Evolutionary conservation across 2,797 vertebrate genomes (phyloP), one percentile per base, ranked within the genome.

Genomic region (Eurystomus glaucurus): DNA sequence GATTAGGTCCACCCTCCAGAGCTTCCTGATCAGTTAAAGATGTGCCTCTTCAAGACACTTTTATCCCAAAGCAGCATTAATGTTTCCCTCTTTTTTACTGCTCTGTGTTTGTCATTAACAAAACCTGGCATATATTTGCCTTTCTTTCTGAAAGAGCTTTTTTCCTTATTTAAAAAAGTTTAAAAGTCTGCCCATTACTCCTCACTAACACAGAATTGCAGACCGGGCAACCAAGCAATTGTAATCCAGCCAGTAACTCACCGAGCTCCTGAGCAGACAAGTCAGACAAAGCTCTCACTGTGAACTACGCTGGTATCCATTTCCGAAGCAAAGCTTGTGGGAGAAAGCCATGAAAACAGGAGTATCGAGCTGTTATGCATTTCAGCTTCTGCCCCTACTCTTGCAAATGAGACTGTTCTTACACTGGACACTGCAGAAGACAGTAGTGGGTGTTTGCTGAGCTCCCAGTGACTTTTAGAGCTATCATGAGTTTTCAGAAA

Each of bases 1-100:
- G 54, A 85, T 70, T 55, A 92, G 82, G 64, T 52, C 23, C 11
- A 86, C 70, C 62, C 18, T 16, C 35, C 48, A 88, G 83, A 96
- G 71, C 52, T 84, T 69, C 65, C 60, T 93, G 71, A 95, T 96
- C 88, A 92, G 65, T 90, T 95, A 95, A 95, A 96, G 69, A 93
- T 62, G 79, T 74, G 22, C 72, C 86, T 94, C 64, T 75, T 89
- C 69, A 58, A 85, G 82, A 66, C 14, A 21, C 10, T 14, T 80
- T 82, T 84, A 75, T 88, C 21, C 39, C 48, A 76, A 95, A 76
- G 85, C 70, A 70, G 10, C 83, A 61, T 81, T 75, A 58, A 37
- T 45, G 9, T 60, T 79, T 39, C 29, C 23, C 14, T 22, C 2
- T 6, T 22, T 83, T 88, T 80, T 68, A 45, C 23, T 4, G 16